These are phyloP conservation scores for Microcebus ravelobensis DNA, from an alignment of 2,113 vertebrate genomes.

Conservation along the genomic window DNA sequence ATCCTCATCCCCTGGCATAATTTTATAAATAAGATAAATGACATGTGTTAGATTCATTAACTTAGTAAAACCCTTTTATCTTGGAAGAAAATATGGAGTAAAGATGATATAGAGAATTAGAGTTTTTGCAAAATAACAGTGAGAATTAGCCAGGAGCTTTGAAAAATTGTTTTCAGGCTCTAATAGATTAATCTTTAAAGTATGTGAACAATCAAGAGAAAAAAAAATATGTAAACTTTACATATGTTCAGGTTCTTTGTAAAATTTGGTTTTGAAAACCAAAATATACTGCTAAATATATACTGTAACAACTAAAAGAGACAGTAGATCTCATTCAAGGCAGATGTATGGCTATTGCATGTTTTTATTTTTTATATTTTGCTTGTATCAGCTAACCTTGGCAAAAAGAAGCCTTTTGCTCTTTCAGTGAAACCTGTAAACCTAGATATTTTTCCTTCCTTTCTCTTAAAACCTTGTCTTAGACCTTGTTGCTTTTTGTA, in stretches of 20 bases:
- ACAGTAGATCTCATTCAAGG: slow-evolving; percentile 77
- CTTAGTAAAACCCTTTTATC: not conserved
- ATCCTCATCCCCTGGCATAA: not conserved
- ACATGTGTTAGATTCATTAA: not conserved
- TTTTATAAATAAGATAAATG: not conserved
- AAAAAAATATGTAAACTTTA: not conserved
- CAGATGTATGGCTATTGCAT: slow-evolving; percentile 82
- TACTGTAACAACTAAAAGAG: slow-evolving; percentile 74
- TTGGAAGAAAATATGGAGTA: not conserved
- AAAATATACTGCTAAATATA: slow-evolving; percentile 59
- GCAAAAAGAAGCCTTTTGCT: slow-evolving; percentile 70
- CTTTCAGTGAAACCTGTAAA: slow-evolving; percentile 79
- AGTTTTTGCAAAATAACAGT: not conserved
- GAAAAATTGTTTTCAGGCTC: not conserved
- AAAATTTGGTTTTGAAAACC: slow-evolving; percentile 53
- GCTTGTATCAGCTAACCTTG: slow-evolving; percentile 86
- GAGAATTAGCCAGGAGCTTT: not conserved
- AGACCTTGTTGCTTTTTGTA: slow-evolving; percentile 74
- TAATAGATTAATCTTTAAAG: not conserved
- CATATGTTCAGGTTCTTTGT: not conserved
- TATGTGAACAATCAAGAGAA: not conserved
- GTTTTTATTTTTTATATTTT: slow-evolving; percentile 63
- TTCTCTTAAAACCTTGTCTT: slow-evolving; percentile 73
- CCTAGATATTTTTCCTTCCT: slow-evolving; percentile 63
- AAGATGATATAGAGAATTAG: not conserved